Base-by-base conservation (phyloP, 2,113 vertebrate genomes). In the Cairina moschata region DNA sequence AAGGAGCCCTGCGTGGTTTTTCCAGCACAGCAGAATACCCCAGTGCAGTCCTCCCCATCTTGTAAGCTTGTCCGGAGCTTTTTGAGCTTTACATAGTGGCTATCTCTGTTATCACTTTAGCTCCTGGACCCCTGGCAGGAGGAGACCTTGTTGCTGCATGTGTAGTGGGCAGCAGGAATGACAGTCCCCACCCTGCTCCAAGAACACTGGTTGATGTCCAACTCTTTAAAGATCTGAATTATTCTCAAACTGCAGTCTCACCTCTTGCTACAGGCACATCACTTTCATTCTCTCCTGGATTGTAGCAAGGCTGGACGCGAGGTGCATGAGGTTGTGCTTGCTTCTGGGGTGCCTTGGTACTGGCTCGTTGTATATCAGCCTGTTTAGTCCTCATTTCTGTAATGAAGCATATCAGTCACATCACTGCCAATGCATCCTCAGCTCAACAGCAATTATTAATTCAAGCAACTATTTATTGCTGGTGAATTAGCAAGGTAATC, bases 321-420 rank as follows among this genome's bases (percentile, higher is more conserved):
- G 36, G 22, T 83, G 26, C 65, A 52, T 6, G 55, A 58, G 20
- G 21, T 40, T 62, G 92, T 79, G 76, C n/a, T 74, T 76, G 71
- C 20, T 55, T n/a, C 0, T 6, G 42, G 14, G 40, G 42, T 25
- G 44, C 36, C 66, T 77, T 96, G 62, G 59, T 94, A 13, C 38
- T 71, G 46, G 56, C 26, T 28, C 0, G 7, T 29, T 80, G 79
- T 16, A 84, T 83, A 44, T 91, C 72, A 86, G 65, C 42, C 48
- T 2, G 32, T 92, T 94, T 91, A 44, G 68, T 88, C 73, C 59
- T 97, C 0, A 0, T 91, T 97, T 97, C 97, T 98, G 89, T 28
- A 88, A 68, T 8, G 73, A 91, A 82, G 63, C 15, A 80, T 56
- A 83, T 48, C 21, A 67, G 6, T 13, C 6, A 8, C 22, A 67